Evolutionary conservation across 2,113 vertebrate genomes (phyloP).

Genomic region (Notechis scutatus): DNA sequence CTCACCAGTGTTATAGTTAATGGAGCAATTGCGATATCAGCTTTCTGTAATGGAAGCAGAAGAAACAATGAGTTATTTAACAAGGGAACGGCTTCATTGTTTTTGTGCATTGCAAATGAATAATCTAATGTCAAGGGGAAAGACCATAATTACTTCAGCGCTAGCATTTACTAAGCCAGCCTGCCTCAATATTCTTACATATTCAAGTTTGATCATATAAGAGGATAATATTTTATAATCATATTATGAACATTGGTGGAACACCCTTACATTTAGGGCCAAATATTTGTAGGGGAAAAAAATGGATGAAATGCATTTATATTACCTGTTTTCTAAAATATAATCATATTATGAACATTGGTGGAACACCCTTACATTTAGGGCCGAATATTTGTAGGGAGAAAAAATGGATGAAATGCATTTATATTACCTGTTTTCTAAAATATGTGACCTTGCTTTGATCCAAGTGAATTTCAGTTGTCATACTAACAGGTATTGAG

Average conservation of each 20-base stretch:
- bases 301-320: not conserved
- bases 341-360: not conserved
- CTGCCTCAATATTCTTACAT: slow-evolving; percentile 17
- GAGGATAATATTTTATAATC: not conserved
- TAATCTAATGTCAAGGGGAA: slow-evolving; percentile 29
- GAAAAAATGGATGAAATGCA: slow-evolving; percentile 11
- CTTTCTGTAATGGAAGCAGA: slow-evolving; percentile 84
- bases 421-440: slow-evolving; percentile 2
- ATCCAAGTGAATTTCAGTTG: not conserved
- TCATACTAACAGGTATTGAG: not conserved
- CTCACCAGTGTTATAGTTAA: slow-evolving; percentile 96
- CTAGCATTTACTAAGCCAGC: not conserved
- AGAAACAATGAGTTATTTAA: slow-evolving; percentile 39
- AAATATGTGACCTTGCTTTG: slow-evolving; percentile 9
- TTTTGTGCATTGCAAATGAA: slow-evolving; percentile 29
- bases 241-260: not conserved
- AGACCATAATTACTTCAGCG: not conserved
- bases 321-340: not conserved
- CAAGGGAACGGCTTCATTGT: slow-evolving; percentile 24
- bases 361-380: slow-evolving; percentile 5
- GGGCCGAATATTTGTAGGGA: not conserved
- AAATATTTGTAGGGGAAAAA: slow-evolving; percentile 2
- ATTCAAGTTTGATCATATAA: not conserved
- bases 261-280: slow-evolving; percentile 3
- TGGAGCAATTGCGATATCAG: slow-evolving; percentile 96